These are phyloP conservation scores for Propithecus coquereli DNA, from an alignment of 2,113 vertebrate genomes.

Conservation along the genomic window DNA sequence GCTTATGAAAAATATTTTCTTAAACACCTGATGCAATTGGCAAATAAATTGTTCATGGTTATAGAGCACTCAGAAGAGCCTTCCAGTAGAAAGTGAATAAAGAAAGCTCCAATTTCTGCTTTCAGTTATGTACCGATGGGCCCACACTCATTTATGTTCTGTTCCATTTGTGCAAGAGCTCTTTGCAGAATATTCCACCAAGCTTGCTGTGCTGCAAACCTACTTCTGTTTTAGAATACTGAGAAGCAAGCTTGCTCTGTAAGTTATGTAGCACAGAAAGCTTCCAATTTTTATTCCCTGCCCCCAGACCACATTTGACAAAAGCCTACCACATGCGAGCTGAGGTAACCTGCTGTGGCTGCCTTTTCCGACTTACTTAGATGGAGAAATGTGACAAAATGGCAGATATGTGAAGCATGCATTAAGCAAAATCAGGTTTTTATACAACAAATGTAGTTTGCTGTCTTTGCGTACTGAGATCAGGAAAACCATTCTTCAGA, in stretches of 20 bases:
- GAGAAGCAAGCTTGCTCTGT: background rate
- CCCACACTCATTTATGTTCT: background rate
- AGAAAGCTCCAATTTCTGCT: background rate
- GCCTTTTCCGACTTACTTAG: background rate
- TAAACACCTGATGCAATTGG: background rate
- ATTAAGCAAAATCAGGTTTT: background rate
- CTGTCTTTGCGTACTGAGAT: background rate
- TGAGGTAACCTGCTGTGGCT: background rate
- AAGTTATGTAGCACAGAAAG: background rate
- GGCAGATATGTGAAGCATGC: background rate
- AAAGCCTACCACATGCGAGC: background rate
- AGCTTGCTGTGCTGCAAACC: background rate
- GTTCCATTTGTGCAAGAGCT: background rate
- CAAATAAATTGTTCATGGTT: conserved; percentile 10
- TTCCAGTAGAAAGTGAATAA: background rate
- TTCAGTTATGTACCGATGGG: background rate
- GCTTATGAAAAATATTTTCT: conserved; percentile 38
- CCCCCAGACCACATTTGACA: background rate
- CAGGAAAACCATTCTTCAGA: background rate
- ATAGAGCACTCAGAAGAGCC: background rate
- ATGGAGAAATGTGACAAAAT: background rate
- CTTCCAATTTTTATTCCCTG: background rate
- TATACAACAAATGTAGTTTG: background rate
- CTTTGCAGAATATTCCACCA: background rate
- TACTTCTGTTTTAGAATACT: background rate